Conservation (phyloP, 2,888 invertebrate species). For the Epirrhoe alternata region DNA sequence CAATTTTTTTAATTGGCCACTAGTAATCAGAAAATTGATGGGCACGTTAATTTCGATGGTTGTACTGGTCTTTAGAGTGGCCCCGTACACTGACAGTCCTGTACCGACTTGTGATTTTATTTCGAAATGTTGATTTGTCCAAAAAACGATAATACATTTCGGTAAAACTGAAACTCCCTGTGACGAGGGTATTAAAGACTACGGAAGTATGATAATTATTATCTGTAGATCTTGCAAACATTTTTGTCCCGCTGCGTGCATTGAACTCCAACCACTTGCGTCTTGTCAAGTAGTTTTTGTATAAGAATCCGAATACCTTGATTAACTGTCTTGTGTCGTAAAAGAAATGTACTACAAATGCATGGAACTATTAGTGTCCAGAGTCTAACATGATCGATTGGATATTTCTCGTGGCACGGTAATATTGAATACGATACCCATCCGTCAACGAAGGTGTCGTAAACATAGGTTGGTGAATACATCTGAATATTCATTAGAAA, state of each 20-base stretch:
- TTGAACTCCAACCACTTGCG: no score
- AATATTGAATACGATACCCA: slow-evolving; percentile 35
- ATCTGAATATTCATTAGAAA: slow-evolving; percentile 23
- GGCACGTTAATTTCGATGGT: slow-evolving; percentile 50
- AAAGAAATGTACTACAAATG: neutral
- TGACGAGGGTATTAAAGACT: no score
- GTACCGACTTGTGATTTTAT: neutral
- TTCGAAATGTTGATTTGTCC: neutral
- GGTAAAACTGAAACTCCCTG: no score
- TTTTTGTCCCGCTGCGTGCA: no score
- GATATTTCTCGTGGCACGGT: slow-evolving; percentile 34
- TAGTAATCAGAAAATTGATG: slow-evolving; percentile 50
- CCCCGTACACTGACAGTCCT: neutral
- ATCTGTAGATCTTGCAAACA: no score
- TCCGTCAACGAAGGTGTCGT: slow-evolving; percentile 42
- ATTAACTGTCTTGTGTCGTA: no score
- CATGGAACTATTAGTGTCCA: neutral
- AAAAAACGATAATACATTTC: neutral
- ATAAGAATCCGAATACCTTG: no score
- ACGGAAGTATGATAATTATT: no score
- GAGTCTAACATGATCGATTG: slow-evolving; percentile 34
- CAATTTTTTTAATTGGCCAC: slow-evolving; percentile 61
- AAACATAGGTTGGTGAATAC: slow-evolving; percentile 29
- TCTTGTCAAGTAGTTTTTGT: no score
- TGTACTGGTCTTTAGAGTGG: slow-evolving; percentile 18